These are phyloP conservation scores for Agriopis aurantiaria DNA, from an alignment of 2,888 invertebrate genomes.

Conservation along the genomic window DNA sequence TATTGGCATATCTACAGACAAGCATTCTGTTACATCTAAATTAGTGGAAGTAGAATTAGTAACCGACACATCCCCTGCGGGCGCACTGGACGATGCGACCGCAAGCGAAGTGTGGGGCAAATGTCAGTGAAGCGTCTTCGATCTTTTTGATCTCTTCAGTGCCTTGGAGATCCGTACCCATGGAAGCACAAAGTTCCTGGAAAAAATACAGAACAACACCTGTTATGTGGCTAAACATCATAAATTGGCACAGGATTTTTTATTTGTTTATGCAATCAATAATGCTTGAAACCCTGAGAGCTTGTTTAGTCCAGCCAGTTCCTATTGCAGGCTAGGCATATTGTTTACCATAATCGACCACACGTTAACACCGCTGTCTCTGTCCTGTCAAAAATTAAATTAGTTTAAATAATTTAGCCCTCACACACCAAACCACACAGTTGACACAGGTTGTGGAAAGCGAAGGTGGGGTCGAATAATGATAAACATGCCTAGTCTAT, in stretches of 20 bases:
- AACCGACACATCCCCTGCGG: slow-evolving; percentile 40
- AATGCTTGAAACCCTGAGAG: no score
- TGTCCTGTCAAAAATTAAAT: no score
- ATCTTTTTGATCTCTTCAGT: slow-evolving; percentile 73
- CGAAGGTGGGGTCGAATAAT: no score
- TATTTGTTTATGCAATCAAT: no score
- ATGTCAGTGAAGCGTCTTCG: slow-evolving; percentile 72
- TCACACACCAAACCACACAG: no score
- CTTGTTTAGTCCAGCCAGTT: no score
- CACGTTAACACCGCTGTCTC: no score
- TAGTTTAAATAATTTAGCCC: no score
- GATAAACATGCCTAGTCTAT: no score
- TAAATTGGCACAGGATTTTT: background rate
- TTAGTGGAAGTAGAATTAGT: slow-evolving; percentile 14
- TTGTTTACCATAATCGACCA: no score
- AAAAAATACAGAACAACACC: slow-evolving; percentile 47
- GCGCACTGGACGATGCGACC: slow-evolving; percentile 19
- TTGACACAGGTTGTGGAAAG: no score
- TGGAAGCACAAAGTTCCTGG: slow-evolving; percentile 73
- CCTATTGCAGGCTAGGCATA: no score
- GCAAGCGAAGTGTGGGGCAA: slow-evolving; percentile 40
- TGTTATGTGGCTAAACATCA: background rate
- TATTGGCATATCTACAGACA: slow-evolving; percentile 18
- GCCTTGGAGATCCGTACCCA: slow-evolving; percentile 77
- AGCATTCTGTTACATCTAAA: slow-evolving; percentile 19